These are phyloP conservation scores for Cantharis lateralis DNA, from an alignment of 2,888 invertebrate species.

Conservation along the genomic window DNA sequence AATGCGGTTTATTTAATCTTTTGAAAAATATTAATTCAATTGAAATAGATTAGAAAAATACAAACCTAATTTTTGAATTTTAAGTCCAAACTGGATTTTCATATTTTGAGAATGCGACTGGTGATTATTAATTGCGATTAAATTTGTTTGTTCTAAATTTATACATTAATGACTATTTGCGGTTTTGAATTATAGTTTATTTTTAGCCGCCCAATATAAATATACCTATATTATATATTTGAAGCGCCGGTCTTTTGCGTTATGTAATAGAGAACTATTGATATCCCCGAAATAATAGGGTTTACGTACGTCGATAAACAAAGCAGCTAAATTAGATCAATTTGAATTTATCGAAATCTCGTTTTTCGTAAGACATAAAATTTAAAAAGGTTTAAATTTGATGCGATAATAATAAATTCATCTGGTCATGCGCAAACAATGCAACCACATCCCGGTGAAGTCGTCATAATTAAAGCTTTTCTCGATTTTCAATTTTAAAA, in stretches of 20 bases:
- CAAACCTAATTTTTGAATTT: background rate
- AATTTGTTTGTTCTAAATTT: background rate
- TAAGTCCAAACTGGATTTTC: background rate
- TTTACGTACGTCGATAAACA: background rate
- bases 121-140: background rate
- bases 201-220: background rate
- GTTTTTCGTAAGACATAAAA: background rate
- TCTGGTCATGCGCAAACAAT: constrained; percentile 52
- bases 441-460: constrained; percentile 36
- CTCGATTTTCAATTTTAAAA: constrained; percentile 44
- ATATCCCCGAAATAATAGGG: background rate
- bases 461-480: constrained; percentile 38
- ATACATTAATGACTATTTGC: background rate
- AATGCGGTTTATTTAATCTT: background rate
- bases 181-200: background rate
- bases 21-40: background rate
- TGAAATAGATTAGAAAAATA: background rate
- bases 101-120: background rate
- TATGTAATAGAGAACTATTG: background rate
- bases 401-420: background rate
- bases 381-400: background rate
- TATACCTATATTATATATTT: background rate
- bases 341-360: background rate
- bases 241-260: background rate
- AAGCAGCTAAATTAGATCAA: background rate